phyloP scores from a whole-genome alignment of 2,888 invertebrate species.

The Gastracanthus pulcherrimus region DNA sequence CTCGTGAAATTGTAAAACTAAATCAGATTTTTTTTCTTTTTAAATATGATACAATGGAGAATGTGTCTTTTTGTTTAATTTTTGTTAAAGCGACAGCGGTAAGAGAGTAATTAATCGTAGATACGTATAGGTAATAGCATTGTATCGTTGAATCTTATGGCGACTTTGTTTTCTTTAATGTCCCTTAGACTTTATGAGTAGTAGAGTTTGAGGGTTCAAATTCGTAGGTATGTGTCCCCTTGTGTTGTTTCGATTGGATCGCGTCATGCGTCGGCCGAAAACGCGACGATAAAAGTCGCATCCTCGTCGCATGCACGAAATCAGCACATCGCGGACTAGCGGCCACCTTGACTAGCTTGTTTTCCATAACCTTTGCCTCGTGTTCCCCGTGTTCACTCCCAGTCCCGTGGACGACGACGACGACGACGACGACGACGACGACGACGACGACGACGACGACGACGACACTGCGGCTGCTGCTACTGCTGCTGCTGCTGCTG shows the following conservation, averaged over 20 bases:
- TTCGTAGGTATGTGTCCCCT: slow-evolving; percentile 67
- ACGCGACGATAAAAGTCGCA: slow-evolving; percentile 56
- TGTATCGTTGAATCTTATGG: slow-evolving; percentile 75
- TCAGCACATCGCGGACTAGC: slow-evolving; percentile 75
- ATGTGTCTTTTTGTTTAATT: slow-evolving; percentile 59
- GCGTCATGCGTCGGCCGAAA: slow-evolving; percentile 65
- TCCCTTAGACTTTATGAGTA: slow-evolving; percentile 64
- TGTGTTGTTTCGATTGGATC: slow-evolving; percentile 65
- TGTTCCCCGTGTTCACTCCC: slow-evolving; percentile 59
- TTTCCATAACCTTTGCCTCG: slow-evolving; percentile 59
- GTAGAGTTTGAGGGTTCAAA: slow-evolving; percentile 65
- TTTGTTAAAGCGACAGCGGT: slow-evolving; percentile 71
- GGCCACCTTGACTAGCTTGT: slow-evolving; percentile 76
- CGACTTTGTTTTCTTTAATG: slow-evolving; percentile 67
- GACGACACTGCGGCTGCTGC: slow-evolving; percentile 55
- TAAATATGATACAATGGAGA: slow-evolving; percentile 74
- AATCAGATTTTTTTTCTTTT: slow-evolving; percentile 69
- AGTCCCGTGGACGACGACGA: slow-evolving; percentile 61
- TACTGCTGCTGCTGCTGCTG: slow-evolving; percentile 56
- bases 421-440: slow-evolving; percentile 61
- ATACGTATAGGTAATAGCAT: slow-evolving; percentile 74
- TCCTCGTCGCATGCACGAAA: slow-evolving; percentile 64
- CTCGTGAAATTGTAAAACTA: slow-evolving; percentile 72
- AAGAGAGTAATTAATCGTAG: slow-evolving; percentile 73
- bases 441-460: slow-evolving; percentile 59